phyloP scores from a whole-genome alignment of 2,888 invertebrate species.

The Mycalesis mineus region DNA sequence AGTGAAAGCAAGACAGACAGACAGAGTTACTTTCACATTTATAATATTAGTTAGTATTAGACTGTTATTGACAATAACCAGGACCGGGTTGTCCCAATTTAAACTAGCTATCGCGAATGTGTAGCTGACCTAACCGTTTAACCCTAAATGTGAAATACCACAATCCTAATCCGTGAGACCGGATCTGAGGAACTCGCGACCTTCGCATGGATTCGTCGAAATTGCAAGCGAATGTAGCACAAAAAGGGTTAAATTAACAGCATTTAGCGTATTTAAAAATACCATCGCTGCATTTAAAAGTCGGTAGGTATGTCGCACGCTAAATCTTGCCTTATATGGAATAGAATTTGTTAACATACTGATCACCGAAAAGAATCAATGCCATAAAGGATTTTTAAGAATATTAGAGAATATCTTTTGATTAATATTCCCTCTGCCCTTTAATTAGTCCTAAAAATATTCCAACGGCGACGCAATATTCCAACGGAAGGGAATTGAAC shows the following conservation, averaged over 20 bases:
- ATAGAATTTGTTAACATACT: neutral
- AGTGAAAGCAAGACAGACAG: too few relatives aligned
- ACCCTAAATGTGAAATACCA: slow-evolving; percentile 16
- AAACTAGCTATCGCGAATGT: neutral
- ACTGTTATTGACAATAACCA: too few relatives aligned
- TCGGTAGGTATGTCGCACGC: neutral
- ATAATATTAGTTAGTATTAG: too few relatives aligned
- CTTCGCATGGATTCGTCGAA: slow-evolving; percentile 25
- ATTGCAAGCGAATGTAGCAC: slow-evolving; percentile 21
- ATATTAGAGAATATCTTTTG: neutral
- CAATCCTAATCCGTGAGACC: slow-evolving; percentile 16
- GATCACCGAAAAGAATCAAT: neutral
- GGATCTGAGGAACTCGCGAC: slow-evolving; percentile 24
- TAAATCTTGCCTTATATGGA: neutral
- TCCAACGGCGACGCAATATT: too few relatives aligned
- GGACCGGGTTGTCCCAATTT: too few relatives aligned
- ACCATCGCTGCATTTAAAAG: neutral
- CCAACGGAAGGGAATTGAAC: too few relatives aligned
- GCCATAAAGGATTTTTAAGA: neutral
- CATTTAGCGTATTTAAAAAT: slow-evolving; percentile 4
- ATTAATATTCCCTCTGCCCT: too few relatives aligned
- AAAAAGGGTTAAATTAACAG: slow-evolving; percentile 2
- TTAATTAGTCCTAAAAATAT: too few relatives aligned
- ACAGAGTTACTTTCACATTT: too few relatives aligned
- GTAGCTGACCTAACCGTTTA: neutral